Evolutionary conservation across 2,888 invertebrate genomes (phyloP), one percentile per base, ranked within the genome.

Genomic region (Seira musarum): DNA sequence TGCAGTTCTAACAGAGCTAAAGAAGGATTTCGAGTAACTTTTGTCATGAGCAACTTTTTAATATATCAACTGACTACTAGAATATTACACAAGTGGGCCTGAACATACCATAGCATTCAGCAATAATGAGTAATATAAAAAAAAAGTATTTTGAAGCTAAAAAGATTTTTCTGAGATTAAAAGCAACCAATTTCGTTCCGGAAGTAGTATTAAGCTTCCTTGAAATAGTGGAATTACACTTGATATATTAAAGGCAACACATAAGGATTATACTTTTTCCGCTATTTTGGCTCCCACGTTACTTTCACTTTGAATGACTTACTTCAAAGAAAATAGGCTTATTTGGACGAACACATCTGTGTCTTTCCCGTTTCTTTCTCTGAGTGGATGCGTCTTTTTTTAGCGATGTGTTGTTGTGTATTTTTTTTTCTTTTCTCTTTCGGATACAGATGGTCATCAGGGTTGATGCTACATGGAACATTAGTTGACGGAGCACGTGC

Each of bases 401-500:
- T 21, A 19, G 10, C n/a, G 10, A 3, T 21, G 21, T 60, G 49
- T 60, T 60, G 60, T 60, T 60, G 60, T 60, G 60, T 60, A 21
- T 60, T 8, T 60, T n/a, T 60, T 60, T 49, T 49, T 49, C 21
- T 60, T 49, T 15, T 64, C 49, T 49, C 24, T 46, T 80, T 75
- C 68, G 46, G 67, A 30, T 80, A 80, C 80, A 95, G 95, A 88
- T 95, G 95, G 95, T 95, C 95, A 15, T 95, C 95, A 87, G 95
- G 95, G 2, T 90, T 95, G 73, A 90, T 95, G 82, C 95, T 95
- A 88, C 95, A 95, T 88, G 95, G 95, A 88, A 95, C 94, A 60
- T 91, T 94, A 87, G 95, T 95, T 85, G 95, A 95, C 89, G 94
- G 94, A 88, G 94, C 94, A 0, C 90, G 95, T 65, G 95, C 95